Percentiles rank a stretch among this genome's conserved stretches.
Conservation (phyloP, 2,888 invertebrate species). For the Melinaea menophilus region DNA sequence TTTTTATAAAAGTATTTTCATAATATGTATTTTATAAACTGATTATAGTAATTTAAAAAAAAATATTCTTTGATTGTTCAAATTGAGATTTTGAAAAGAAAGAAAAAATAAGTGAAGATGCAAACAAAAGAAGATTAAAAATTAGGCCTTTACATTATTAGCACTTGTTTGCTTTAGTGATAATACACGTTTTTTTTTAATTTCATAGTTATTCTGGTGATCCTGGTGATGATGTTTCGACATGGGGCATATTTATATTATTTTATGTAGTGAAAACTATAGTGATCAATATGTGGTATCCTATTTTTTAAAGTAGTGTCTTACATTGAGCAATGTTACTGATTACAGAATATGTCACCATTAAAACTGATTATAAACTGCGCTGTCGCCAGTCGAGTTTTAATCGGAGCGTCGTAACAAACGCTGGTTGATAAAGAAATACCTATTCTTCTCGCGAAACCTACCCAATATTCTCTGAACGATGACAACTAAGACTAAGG, state of each 20-base stretch:
- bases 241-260: not conserved
- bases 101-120: too few species aligned
- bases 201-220: too few species aligned
- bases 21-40: too few species aligned
- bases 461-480: conserved; percentile 37
- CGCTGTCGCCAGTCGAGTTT: conserved; percentile 49
- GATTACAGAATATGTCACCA: conserved; percentile 60
- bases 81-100: too few species aligned
- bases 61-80: too few species aligned
- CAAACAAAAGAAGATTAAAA: too few species aligned
- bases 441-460: conserved; percentile 25
- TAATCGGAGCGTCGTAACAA: conserved; percentile 43
- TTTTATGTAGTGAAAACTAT: not conserved
- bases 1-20: too few species aligned
- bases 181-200: too few species aligned
- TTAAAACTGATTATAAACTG: conserved; percentile 59
- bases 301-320: conserved; percentile 30
- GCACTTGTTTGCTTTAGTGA: too few species aligned
- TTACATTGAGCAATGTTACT: conserved; percentile 59
- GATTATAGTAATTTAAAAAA: too few species aligned
- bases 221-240: too few species aligned
- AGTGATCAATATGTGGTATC: conserved; percentile 10
- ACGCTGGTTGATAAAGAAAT: conserved; percentile 34
- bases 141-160: too few species aligned
- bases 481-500: conserved; percentile 46